Evolutionary conservation across 2,797 vertebrate species (phyloP).

Genomic region (Psittacula derbiana): DNA sequence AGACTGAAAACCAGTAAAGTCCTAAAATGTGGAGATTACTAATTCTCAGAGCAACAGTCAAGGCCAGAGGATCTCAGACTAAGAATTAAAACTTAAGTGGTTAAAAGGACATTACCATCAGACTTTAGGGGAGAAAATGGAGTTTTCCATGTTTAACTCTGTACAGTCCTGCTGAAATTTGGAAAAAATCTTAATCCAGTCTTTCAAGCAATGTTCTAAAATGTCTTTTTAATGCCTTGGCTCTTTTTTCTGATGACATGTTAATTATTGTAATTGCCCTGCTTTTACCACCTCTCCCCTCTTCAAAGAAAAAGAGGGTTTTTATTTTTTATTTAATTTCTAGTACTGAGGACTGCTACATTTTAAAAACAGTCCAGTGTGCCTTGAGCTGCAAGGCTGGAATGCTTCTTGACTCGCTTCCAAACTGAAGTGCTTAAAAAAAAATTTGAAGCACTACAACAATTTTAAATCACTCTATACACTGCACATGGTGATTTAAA

Average conservation of each 20-base stretch:
- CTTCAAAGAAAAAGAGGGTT: not conserved
- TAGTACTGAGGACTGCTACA: not conserved
- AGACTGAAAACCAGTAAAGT: not conserved
- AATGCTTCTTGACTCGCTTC: slow-evolving; percentile 75
- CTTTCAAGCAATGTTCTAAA: not conserved
- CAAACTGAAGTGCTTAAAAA: slow-evolving; percentile 78
- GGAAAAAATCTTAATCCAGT: not conserved
- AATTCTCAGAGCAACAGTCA: not conserved
- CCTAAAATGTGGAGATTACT: rapidly evolving
- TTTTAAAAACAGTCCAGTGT: slow-evolving; percentile 52
- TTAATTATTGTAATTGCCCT: not conserved
- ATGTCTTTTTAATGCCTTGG: not conserved
- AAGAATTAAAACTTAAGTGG: not conserved
- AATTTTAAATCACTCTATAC: slow-evolving; percentile 78
- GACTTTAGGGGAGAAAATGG: not conserved
- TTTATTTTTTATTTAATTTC: not conserved
- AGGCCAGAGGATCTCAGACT: not conserved
- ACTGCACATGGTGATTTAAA: slow-evolving; percentile 79
- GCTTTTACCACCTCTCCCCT: not conserved
- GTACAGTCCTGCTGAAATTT: not conserved
- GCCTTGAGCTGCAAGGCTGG: slow-evolving; percentile 50
- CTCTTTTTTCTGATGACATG: not conserved
- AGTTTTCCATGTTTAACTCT: not conserved
- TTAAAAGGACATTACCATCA: not conserved
- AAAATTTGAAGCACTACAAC: slow-evolving; percentile 81